Evolutionary conservation across 2,113 vertebrate species (phyloP), one percentile per base, ranked within the genome.

Genomic region (Hydrolagus affinis): DNA sequence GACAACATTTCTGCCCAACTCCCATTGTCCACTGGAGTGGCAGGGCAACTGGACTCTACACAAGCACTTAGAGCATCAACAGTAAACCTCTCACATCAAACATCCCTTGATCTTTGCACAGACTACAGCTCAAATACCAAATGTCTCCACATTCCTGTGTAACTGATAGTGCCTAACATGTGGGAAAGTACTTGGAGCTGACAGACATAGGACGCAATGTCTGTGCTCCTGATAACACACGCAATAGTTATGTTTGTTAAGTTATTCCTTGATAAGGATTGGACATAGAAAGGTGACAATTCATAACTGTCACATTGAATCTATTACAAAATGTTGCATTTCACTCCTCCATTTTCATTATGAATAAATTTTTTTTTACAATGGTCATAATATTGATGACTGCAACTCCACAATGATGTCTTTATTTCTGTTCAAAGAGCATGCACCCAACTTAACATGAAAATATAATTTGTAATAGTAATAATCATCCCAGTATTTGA

Each of bases 101-200:
- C 25, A 66, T 25, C 17, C 62, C 60, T 66, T 83, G 25, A 83
- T 66, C 60, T 32, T 66, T 83, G 59, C 60, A 66, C 28, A 83
- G 78, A 28, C 32, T 66, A 83, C 78, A 30, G 23, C 62, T 21
- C 28, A 28, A 83, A 32, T 66, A 15, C 25, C 78, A 68, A 66
- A 66, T 25, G 62, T 30, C 66, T 32, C 78, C 25, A 64, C 17
- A 21, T 64, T 83, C 78, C 60, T 83, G 64, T 83, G 78, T 66
- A 83, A 83, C 78, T 83, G 78, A 83, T 83, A 83, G 78, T 17
- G 9, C 32, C 15, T 28, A 66, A 19, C 78, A 83, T 60, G 32
- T 66, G 78, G 78, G 25, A 83, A 66, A 32, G 7, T 9, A 83
- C 28, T 66, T 68, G 78, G 15, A 83, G 7, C 57, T 80, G 2